Base-by-base conservation (phyloP, 2,113 vertebrate genomes). In the Tyto alba region DNA sequence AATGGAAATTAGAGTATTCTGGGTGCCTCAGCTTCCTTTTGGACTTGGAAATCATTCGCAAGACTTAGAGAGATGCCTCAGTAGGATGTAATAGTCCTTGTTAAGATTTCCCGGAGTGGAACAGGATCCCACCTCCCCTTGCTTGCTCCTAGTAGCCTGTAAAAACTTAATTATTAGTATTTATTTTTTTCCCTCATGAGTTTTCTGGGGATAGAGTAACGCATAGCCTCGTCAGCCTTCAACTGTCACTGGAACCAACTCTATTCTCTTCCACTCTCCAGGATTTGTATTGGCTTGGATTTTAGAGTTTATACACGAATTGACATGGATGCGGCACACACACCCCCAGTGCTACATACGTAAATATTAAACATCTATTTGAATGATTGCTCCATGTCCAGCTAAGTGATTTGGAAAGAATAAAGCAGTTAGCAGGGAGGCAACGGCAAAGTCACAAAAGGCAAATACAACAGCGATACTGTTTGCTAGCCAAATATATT, bases 261-360 rank as follows among this genome's bases (percentile, higher is more conserved):
- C 17, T 43, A 1, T 23, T 73, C 56, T 87, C 17, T 72, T 63
- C 43, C 40, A 45, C 36, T 22, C 47, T 38, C 45, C 41, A 50
- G 5, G 27, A 55, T 20, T 8, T 15, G 16, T 4, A 47, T 0
- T 41, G 52, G n/a, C 26, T 84, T 36, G 40, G 56, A 89, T 81
- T 73, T 90, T 5, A 62, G 32, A 64, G 38, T 23, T 72, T 30
- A 11, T 5, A 36, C 40, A 19, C 22, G 69, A 59, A 69, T 2
- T 86, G 62, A 67, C 30, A 66, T 1, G 52, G 45, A 38, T 36
- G 43, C 21, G 9, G 59, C 13, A 9, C 41, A 14, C 8, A 60
- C 11, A 40, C 21, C 18, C 5, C 13, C 0, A 0, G 23, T 20
- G 50, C 50, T 22, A 66, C 36, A 36, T 23, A 38, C 13, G 4